These are phyloP conservation scores for Nyctalus aviator DNA, from an alignment of 2,797 vertebrate species.

Conservation along the genomic window DNA sequence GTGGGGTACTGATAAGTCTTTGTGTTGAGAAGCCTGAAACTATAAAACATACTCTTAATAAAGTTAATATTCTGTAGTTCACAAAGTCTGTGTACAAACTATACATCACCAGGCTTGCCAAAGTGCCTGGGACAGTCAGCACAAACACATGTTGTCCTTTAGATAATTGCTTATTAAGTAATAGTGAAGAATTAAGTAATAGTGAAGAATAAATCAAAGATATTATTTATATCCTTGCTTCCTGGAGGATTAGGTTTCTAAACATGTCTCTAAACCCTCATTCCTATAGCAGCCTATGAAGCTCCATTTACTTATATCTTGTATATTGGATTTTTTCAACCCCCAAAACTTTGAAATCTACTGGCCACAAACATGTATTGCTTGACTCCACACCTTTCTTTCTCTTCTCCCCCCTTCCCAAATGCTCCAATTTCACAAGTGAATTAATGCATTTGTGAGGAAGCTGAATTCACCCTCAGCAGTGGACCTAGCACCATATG, in stretches of 20 bases:
- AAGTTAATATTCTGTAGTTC: slow-evolving; percentile 10
- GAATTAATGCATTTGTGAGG: neutral
- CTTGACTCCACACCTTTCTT: neutral
- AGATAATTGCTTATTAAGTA: slow-evolving; percentile 1
- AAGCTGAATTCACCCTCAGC: neutral
- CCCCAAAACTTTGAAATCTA: neutral
- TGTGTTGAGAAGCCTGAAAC: neutral
- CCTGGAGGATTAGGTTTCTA: neutral
- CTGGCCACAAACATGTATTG: neutral
- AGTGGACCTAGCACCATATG: neutral
- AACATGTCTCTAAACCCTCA: neutral
- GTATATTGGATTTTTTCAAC: neutral
- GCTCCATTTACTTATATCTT: neutral
- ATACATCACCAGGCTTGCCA: neutral
- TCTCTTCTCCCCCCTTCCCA: neutral
- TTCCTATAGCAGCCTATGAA: neutral
- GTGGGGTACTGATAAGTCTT: neutral
- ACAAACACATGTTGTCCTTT: neutral
- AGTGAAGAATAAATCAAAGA: slow-evolving; percentile 19
- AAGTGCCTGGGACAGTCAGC: neutral
- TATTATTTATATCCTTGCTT: neutral
- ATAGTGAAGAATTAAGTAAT: neutral
- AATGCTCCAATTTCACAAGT: neutral
- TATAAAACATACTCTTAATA: neutral
- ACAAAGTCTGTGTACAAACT: neutral